A percentile compares a stretch with the other conserved stretches of the same genome.
These are phyloP conservation scores for Sebastes elongatus DNA, from an alignment of 2,797 vertebrate genomes.

Conservation along the genomic window DNA sequence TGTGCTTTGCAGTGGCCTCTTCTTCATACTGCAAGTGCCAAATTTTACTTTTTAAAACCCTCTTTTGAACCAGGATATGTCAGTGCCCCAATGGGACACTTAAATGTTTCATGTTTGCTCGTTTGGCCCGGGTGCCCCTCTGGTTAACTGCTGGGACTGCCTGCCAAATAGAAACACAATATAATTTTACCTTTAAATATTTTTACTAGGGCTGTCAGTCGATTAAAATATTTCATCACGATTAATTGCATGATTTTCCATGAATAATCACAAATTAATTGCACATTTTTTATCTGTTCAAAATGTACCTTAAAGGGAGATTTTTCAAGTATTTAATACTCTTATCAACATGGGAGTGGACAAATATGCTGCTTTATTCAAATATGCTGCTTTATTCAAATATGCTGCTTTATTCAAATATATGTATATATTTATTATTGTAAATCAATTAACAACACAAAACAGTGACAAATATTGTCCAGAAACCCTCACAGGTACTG, in stretches of 20 bases:
- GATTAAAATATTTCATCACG: too few species aligned
- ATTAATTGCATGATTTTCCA: background rate
- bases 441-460: too few species aligned
- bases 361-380: too few species aligned
- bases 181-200: background rate
- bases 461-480: rapidly evolving
- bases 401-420: too few species aligned
- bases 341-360: too few species aligned
- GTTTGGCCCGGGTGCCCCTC: background rate
- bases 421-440: too few species aligned
- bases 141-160: background rate
- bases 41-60: background rate
- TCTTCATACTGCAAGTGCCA: background rate
- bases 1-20: background rate
- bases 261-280: too few species aligned
- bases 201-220: background rate
- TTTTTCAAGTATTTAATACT: too few species aligned
- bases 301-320: too few species aligned
- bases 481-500: too few species aligned
- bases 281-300: too few species aligned
- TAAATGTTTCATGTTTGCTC: background rate
- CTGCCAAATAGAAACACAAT: background rate
- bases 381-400: too few species aligned
- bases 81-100: background rate
- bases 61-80: background rate